phyloP scores from a whole-genome alignment of 2,113 vertebrate species.

The Erythrocebus patas region DNA sequence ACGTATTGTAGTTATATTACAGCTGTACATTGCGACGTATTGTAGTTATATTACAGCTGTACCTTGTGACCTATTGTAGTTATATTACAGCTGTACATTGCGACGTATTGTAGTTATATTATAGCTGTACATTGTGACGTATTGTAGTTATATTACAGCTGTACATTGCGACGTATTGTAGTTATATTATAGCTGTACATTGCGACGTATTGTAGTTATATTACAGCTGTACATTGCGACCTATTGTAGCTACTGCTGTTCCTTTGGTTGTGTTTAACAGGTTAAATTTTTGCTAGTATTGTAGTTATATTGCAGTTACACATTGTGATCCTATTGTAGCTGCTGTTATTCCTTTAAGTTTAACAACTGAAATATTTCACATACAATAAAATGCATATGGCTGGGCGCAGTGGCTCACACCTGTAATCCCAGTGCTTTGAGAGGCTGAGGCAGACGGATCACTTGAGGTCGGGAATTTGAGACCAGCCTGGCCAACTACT shows the following conservation, averaged over 20 bases:
- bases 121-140: background rate
- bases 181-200: background rate
- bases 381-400: background rate
- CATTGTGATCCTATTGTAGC: background rate
- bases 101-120: background rate
- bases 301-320: background rate
- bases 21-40: background rate
- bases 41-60: background rate
- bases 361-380: background rate
- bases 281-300: background rate
- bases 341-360: background rate
- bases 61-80: background rate
- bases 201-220: background rate
- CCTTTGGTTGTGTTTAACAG: background rate
- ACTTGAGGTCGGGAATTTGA: too few species aligned
- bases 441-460: too few species aligned
- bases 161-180: background rate
- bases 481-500: too few species aligned
- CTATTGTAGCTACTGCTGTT: background rate
- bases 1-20: too few species aligned
- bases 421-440: too few species aligned
- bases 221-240: background rate
- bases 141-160: background rate
- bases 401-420: fast-evolving
- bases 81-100: background rate